Percentiles rank a stretch among this genome's conserved stretches.
These are phyloP conservation scores for Strix uralensis DNA, from an alignment of 2,113 vertebrate genomes.

Conservation along the genomic window DNA sequence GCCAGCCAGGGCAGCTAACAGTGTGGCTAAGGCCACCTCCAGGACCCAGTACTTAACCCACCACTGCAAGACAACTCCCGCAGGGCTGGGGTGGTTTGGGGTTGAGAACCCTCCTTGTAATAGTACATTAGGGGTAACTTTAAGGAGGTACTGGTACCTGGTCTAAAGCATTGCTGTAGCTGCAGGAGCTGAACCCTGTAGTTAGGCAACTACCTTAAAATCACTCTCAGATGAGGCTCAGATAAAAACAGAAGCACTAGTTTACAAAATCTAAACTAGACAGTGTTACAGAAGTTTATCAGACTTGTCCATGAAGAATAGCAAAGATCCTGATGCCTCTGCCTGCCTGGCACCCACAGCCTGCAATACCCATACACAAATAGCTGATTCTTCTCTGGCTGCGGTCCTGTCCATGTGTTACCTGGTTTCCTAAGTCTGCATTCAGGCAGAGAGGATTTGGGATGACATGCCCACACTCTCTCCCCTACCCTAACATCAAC, in stretches of 20 bases:
- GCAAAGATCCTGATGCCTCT: not conserved
- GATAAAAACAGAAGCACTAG: not conserved
- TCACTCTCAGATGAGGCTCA: not conserved
- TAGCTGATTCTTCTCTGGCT: not conserved
- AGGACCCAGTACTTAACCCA: not conserved
- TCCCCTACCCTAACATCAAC: not conserved
- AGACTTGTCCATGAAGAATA: not conserved
- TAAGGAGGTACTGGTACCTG: not conserved
- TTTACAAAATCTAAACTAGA: not conserved
- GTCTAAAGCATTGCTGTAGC: not conserved
- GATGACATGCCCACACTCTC: not conserved
- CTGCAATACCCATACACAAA: not conserved
- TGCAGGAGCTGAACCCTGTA: not conserved
- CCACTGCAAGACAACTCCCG: not conserved
- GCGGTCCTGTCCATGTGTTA: accelerated
- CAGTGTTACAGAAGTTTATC: not conserved
- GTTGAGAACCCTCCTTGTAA: not conserved
- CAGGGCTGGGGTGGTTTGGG: not conserved
- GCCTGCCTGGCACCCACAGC: not conserved
- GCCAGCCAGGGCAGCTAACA: not conserved
- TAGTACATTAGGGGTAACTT: not conserved
- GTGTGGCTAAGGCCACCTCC: accelerated
- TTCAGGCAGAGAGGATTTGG: not conserved
- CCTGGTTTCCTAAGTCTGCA: not conserved
- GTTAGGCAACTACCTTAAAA: not conserved